Evolutionary conservation across 1,140 invertebrate genomes (phyloP).

Genomic region (Drosophila bocki): DNA sequence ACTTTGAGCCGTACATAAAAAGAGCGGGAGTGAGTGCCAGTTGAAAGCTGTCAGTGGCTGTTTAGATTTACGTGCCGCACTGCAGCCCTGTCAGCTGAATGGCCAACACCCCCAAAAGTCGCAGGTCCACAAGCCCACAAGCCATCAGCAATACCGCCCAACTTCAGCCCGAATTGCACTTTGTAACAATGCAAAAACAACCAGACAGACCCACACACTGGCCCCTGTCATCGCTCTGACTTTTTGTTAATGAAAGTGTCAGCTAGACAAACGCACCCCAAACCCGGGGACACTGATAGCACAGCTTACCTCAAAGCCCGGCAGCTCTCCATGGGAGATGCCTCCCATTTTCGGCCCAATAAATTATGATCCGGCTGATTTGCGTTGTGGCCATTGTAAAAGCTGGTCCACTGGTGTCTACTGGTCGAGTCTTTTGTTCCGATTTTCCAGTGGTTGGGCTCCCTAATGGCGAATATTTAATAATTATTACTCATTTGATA

Average conservation of each 20-base stretch:
- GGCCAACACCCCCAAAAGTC: constrained; percentile 57
- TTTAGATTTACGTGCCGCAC: constrained; percentile 82
- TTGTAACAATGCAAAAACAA: constrained; percentile 76
- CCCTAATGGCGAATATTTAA: constrained; percentile 25
- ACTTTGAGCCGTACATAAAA: constrained; percentile 68
- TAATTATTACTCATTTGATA: constrained; percentile 34
- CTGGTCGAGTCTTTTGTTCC: constrained; percentile 20
- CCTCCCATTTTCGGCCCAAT: constrained; percentile 65
- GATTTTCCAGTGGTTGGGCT: constrained; percentile 10
- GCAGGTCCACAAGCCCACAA: constrained; percentile 24
- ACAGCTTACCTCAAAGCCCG: constrained; percentile 16
- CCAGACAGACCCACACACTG: constrained; percentile 38
- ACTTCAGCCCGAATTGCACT: constrained; percentile 55
- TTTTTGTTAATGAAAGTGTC: constrained; percentile 84
- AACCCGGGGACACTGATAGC: constrained; percentile 6
- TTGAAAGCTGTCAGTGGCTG: constrained; percentile 80
- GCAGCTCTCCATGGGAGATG: constrained; percentile 21
- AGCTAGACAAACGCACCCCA: constrained; percentile 73
- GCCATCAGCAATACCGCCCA: neutral
- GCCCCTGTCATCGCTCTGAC: constrained; percentile 76
- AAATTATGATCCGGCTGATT: constrained; percentile 82
- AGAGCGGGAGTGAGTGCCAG: constrained; percentile 41
- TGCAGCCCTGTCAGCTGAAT: constrained; percentile 73
- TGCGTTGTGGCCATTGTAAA: constrained; percentile 45
- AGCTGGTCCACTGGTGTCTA: constrained; percentile 23